Percentiles rank a stretch among this genome's conserved stretches.
These are phyloP conservation scores for Rhagoletis zephyria DNA, from an alignment of 1,140 invertebrate genomes.

Conservation along the genomic window DNA sequence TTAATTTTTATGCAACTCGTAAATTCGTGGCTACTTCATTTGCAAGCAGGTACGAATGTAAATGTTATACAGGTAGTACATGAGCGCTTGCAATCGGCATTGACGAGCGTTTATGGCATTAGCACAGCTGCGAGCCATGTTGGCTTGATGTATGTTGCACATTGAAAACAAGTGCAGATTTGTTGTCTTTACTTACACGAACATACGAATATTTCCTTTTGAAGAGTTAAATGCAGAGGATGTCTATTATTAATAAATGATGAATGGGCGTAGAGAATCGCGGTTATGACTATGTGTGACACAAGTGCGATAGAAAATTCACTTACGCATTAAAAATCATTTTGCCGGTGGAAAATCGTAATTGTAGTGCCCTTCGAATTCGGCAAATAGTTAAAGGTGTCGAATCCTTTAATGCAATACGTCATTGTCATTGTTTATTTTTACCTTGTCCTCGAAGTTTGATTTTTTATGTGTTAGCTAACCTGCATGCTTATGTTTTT, in stretches of 20 bases:
- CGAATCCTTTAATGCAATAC: background rate
- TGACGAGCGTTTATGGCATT: background rate
- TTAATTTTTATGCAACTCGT: constrained; percentile 8
- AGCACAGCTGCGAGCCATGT: background rate
- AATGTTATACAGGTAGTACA: constrained; percentile 11
- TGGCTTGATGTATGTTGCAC: background rate
- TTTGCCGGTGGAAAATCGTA: background rate
- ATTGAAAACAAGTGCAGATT: background rate
- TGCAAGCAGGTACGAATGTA: background rate
- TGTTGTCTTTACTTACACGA: background rate
- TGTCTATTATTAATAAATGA: background rate
- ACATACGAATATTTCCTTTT: background rate
- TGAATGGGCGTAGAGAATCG: constrained; percentile 14
- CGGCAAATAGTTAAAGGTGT: background rate
- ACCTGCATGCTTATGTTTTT: background rate
- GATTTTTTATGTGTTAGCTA: background rate
- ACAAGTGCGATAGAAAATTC: background rate
- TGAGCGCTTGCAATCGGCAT: background rate
- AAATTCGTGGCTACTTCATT: background rate
- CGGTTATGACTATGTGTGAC: background rate
- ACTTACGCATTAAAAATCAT: background rate
- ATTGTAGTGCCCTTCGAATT: background rate
- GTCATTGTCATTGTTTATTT: background rate
- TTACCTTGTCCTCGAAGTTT: background rate
- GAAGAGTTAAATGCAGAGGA: constrained; percentile 7